A percentile compares a stretch with the other conserved stretches of the same genome.
phyloP scores from a whole-genome alignment of 2,888 invertebrate genomes.

The Diarsia brunnea region DNA sequence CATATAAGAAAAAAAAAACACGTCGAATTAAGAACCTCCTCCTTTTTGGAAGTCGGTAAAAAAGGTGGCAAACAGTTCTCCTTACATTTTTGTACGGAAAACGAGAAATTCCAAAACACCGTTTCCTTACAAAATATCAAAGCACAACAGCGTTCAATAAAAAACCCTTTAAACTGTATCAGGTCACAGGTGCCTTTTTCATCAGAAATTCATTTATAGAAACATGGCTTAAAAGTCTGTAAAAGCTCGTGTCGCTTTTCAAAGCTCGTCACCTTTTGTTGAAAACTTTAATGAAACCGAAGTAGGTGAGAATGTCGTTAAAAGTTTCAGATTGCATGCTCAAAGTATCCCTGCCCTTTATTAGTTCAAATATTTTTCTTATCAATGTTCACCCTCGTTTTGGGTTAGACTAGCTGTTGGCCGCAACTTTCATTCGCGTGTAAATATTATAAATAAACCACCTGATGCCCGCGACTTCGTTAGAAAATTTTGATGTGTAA shows the following conservation, averaged over 20 bases:
- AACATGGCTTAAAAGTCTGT: constrained; percentile 5
- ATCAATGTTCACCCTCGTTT: background rate
- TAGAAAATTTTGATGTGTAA: too few relatives aligned
- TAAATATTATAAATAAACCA: too few relatives aligned
- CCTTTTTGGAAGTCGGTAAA: background rate
- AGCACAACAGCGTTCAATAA: constrained; percentile 12
- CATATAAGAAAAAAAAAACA: too few relatives aligned
- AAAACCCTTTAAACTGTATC: constrained; percentile 12
- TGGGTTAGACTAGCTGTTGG: background rate
- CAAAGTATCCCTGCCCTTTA: constrained; percentile 5
- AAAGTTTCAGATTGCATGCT: constrained; percentile 59
- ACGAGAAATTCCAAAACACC: background rate
- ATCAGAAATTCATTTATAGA: background rate
- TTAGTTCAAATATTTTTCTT: background rate
- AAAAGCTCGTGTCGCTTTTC: constrained; percentile 32
- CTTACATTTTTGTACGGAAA: background rate
- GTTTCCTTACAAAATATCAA: background rate
- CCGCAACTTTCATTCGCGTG: too few relatives aligned
- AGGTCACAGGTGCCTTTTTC: constrained; percentile 9
- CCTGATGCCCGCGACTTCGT: too few relatives aligned
- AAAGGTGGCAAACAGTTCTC: background rate
- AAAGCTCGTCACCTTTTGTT: constrained; percentile 45
- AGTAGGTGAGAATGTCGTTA: constrained; percentile 54
- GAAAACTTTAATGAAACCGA: constrained; percentile 55
- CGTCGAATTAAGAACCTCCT: too few relatives aligned